phyloP scores from a whole-genome alignment of 2,113 vertebrate genomes.

The Cathartes aura region DNA sequence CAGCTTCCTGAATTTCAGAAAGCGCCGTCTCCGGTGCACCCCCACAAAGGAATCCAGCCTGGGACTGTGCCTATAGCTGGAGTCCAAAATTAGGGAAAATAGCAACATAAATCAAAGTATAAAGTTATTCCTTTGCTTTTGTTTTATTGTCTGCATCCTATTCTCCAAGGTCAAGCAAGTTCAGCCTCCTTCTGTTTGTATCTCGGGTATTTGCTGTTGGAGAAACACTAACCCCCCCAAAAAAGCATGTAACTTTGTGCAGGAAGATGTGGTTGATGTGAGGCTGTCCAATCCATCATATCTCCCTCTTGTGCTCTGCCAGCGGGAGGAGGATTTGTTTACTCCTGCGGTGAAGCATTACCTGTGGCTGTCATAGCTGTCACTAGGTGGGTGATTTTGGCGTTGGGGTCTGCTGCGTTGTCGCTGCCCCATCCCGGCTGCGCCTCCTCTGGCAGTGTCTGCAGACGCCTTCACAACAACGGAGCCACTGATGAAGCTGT shows the following conservation, averaged over 20 bases:
- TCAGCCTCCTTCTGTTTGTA: background rate
- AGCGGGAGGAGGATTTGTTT: background rate
- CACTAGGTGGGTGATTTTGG: background rate
- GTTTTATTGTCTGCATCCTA: accelerated
- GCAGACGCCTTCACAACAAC: background rate
- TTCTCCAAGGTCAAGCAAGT: background rate
- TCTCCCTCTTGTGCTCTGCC: background rate
- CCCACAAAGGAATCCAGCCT: background rate
- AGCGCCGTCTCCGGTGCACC: accelerated
- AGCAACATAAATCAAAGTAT: background rate
- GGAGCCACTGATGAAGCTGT: background rate
- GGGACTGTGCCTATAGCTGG: background rate
- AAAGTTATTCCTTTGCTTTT: background rate
- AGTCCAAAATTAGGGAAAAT: background rate
- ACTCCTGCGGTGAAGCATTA: background rate
- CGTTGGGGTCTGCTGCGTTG: background rate
- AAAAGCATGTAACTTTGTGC: background rate
- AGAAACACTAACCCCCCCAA: too few species aligned
- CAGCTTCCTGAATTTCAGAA: background rate
- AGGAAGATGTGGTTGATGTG: background rate
- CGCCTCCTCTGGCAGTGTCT: background rate
- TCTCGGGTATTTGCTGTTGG: background rate
- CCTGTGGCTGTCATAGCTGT: background rate
- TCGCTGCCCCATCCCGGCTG: accelerated
- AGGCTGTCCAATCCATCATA: background rate